phyloP scores from a whole-genome alignment of 2,113 vertebrate species.

The Hystrix cristata region DNA sequence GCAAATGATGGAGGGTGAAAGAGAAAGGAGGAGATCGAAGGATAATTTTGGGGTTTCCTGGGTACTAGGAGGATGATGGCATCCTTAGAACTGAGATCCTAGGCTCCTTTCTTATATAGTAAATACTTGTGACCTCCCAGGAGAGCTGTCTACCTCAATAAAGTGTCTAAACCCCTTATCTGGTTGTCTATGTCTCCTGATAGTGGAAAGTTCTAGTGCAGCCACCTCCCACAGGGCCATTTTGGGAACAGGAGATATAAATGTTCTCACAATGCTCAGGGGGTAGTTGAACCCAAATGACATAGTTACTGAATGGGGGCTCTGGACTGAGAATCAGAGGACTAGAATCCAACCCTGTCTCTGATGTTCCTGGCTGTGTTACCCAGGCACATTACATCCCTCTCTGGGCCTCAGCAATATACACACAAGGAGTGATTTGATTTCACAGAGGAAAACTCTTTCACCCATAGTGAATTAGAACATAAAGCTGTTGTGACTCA shows the following conservation, averaged over 20 bases:
- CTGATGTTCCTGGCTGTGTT: background rate
- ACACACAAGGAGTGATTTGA: background rate
- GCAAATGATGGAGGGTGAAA: rapidly evolving
- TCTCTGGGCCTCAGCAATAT: background rate
- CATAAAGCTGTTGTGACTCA: background rate
- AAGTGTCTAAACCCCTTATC: background rate
- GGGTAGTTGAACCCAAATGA: too few species aligned
- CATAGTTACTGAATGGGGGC: background rate
- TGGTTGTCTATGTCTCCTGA: rapidly evolving
- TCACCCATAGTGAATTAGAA: background rate
- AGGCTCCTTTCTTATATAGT: background rate
- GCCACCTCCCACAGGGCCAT: background rate
- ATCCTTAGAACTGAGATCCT: background rate
- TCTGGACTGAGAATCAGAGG: background rate
- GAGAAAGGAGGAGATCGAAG: too few species aligned
- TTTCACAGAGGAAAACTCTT: background rate
- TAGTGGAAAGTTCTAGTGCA: background rate
- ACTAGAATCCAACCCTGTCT: rapidly evolving
- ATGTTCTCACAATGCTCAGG: too few species aligned
- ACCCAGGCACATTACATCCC: background rate
- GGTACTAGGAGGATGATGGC: background rate
- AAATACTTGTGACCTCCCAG: rapidly evolving
- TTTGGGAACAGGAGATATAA: background rate
- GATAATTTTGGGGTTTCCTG: background rate
- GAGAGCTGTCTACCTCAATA: background rate